Base-by-base conservation (phyloP, 2,113 vertebrate species). In the Paraplagusia blochii region DNA sequence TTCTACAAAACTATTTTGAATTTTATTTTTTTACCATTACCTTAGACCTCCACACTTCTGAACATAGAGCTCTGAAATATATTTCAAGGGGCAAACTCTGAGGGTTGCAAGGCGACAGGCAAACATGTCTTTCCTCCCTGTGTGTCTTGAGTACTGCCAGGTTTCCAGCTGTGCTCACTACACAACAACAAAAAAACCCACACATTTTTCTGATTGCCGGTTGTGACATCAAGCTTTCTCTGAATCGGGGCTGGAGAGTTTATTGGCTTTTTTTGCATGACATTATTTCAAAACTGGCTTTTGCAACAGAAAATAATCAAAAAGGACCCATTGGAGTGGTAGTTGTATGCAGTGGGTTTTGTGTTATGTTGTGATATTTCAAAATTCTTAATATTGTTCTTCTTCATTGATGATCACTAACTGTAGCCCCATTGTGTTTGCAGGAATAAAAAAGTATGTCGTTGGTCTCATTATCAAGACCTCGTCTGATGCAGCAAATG, bases 401-500 rank as follows among this genome's bases (percentile, higher is more conserved):
- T 29, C 6, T 2, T 29, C 22, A 6, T 29, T 29, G 22, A 29
- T 29, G 22, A 29, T 6, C 6, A 4, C 22, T 29, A 4, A 29
- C 2, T 4, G 22, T 29, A 6, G 6, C 22, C 22, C 22, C 22
- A n/a, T 29, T 29, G 22, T 29, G 22, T 76, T 82, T 63, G 48
- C 87, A 99, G 96, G 96, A 79, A 99, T 98, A 71, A 99, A 99
- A 93, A 99, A 99, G 78, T 99, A 99, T 1, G 97, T 99, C 84
- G 97, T 99, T 42, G 96, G 96, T 81, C 92, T 99, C 74, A 99
- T 99, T 89, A 99, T 99, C 88, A 99, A 99, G 92, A 99, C 97
- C 1, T 99, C 97, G 8, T 98, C 96, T 74, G 97, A 99, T 74
- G 95, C 97, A 54, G 65, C 95, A 11, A 95, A 91, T 80, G 95